Evolutionary conservation across 2,797 vertebrate species (phyloP), one percentile per base, ranked within the genome.

Genomic region (Acanthurus lineatus): DNA sequence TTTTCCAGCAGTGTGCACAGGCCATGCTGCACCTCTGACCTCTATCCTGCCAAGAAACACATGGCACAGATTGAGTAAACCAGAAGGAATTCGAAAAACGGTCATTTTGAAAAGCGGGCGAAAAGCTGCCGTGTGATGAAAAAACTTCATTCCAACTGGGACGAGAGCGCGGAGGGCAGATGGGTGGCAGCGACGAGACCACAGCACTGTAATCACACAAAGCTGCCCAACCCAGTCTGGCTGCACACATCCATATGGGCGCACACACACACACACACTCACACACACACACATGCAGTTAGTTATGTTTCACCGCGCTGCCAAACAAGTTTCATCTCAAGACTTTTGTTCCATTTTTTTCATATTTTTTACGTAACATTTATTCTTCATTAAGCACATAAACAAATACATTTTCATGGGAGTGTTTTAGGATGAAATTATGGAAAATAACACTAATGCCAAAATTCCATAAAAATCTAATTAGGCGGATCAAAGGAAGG

Each of bases 21-120:
- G 63, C 22, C 52, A 3, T 47, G 11, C 20, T n/a, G 15, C 57
- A 76, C 71, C 60, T 68, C 69, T 74, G 68, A 85, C 84, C 76
- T 80, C 59, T 57, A 6, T 62, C 35, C 60, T 40, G 53, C 64
- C 59, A 19, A 60, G 79, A 32, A 51, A 70, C 77, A 74, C 69
- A 74, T 49, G 60, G 48, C 81, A 73, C 57, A 54, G 54, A 53
- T 4, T 59, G 69, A 79, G 40, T 2, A 82, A 83, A 67, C 79
- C 73, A 49, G 59, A 68, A 17, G 62, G 76, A 81, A 83, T 49
- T 69, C 3, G 25, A 10, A 82, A 81, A 74, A 73, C 35, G 22
- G 9, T 0, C 7, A 38, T 40, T 76, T 68, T 45, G 17, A 32
- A 83, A 84, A 74, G 12, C 1, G 7, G 56, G 32, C 44, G 47